phyloP scores from a whole-genome alignment of 2,888 invertebrate genomes.

The Gnatocerus cornutus region DNA sequence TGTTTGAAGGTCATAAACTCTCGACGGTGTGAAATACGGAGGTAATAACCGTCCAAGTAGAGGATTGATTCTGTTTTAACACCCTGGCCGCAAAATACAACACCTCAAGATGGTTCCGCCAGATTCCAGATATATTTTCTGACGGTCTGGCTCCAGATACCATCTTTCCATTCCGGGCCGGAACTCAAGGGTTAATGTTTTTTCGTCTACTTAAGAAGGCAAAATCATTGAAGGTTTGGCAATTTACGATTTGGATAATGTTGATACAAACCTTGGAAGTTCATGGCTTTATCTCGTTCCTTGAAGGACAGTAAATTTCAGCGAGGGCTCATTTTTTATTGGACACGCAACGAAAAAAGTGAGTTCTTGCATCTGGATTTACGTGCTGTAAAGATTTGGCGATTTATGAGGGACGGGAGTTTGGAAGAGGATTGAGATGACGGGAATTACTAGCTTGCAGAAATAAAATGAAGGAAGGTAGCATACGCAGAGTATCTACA shows the following conservation, averaged over 20 bases:
- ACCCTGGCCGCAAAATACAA: slow-evolving; percentile 49
- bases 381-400: slow-evolving; percentile 13
- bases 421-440: slow-evolving; percentile 2
- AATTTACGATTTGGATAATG: slow-evolving; percentile 19
- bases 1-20: slow-evolving; percentile 52
- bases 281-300: slow-evolving; percentile 7
- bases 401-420: slow-evolving; percentile 9
- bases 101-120: slow-evolving; percentile 42
- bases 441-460: not conserved
- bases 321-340: slow-evolving; percentile 4
- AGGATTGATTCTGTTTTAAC: slow-evolving; percentile 56
- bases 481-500: too few relatives aligned
- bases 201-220: not conserved
- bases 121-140: slow-evolving; percentile 42
- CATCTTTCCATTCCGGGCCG: slow-evolving; percentile 43
- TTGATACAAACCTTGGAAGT: slow-evolving; percentile 10
- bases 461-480: not conserved
- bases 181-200: slow-evolving; percentile 32
- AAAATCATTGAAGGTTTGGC: slow-evolving; percentile 17
- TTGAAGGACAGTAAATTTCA: slow-evolving; percentile 13
- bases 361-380: slow-evolving; percentile 13
- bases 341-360: slow-evolving; percentile 15
- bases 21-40: slow-evolving; percentile 51
- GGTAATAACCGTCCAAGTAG: slow-evolving; percentile 52
- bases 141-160: slow-evolving; percentile 33